Conservation (phyloP, 35 echinoderm and acorn worm species). For the Lytechinus pictus region DNA sequence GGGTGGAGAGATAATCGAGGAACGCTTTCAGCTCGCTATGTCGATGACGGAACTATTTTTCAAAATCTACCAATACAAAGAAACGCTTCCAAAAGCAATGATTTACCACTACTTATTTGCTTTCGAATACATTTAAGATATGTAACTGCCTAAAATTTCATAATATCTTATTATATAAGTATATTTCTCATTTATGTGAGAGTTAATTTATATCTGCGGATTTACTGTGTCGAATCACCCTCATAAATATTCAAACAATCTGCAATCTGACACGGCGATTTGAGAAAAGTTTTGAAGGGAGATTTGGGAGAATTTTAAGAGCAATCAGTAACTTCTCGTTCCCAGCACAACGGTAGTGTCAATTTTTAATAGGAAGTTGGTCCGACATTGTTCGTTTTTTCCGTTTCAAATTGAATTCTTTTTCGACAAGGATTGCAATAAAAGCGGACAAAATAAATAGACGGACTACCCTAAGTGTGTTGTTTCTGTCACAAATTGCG, state of each 20-base stretch:
- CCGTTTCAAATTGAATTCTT: neutral
- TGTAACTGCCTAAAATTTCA: neutral
- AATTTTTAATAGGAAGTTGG: neutral
- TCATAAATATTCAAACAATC: neutral
- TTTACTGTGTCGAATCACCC: neutral
- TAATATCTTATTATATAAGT: neutral
- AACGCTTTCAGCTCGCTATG: neutral
- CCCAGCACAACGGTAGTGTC: neutral
- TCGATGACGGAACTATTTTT: neutral
- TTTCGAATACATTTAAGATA: neutral
- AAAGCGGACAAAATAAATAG: neutral
- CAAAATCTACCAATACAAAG: neutral
- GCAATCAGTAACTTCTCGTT: neutral
- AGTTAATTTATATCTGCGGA: constrained; percentile 40
- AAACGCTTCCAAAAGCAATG: neutral
- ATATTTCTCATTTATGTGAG: neutral
- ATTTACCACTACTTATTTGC: neutral
- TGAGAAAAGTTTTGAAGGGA: constrained; percentile 59
- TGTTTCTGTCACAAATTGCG: neutral
- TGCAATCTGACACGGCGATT: constrained; percentile 63
- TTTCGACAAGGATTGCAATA: neutral
- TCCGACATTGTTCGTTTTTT: neutral
- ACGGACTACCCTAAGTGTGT: neutral
- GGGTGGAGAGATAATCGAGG: constrained; percentile 25
- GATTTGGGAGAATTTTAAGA: constrained; percentile 61